These are phyloP conservation scores for Malurus splendens DNA, from an alignment of 2,797 vertebrate genomes.

Conservation along the genomic window DNA sequence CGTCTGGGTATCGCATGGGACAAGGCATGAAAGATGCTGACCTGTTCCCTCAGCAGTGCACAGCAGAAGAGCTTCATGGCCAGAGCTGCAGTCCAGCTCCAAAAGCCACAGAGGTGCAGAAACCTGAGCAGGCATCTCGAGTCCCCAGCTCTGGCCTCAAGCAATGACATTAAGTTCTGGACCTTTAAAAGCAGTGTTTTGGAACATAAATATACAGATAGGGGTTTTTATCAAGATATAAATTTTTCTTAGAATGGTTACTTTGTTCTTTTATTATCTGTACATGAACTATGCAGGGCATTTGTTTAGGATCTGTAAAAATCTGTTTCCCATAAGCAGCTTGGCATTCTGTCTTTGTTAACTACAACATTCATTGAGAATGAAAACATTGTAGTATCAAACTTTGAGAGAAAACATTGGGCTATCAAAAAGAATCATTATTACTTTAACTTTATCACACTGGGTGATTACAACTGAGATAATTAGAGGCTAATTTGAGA, in stretches of 20 bases:
- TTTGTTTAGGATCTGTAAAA: conserved; percentile 47
- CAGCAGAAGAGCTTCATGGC: background rate
- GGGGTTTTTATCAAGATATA: background rate
- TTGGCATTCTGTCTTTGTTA: conserved; percentile 46
- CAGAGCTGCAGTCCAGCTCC: background rate
- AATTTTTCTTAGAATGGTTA: conserved; percentile 23
- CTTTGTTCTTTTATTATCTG: conserved; percentile 50
- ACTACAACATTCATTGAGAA: conserved; percentile 33
- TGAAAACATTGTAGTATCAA: conserved; percentile 46
- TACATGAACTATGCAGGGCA: conserved; percentile 25
- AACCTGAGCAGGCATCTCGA: background rate
- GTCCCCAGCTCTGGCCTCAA: background rate
- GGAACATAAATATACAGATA: conserved; percentile 9
- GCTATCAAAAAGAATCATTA: conserved; percentile 50
- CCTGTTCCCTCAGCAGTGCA: background rate
- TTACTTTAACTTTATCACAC: conserved; percentile 48
- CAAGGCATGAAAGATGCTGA: background rate
- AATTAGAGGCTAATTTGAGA: conserved; percentile 31
- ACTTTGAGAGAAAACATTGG: conserved; percentile 27
- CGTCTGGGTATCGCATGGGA: background rate
- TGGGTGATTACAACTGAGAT: conserved; percentile 39
- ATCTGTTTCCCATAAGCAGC: conserved; percentile 61
- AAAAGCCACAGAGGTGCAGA: rapidly evolving
- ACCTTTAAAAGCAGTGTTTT: background rate
- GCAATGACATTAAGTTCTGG: background rate